Conservation (phyloP, 2,113 vertebrate species). For the Ia io region DNA sequence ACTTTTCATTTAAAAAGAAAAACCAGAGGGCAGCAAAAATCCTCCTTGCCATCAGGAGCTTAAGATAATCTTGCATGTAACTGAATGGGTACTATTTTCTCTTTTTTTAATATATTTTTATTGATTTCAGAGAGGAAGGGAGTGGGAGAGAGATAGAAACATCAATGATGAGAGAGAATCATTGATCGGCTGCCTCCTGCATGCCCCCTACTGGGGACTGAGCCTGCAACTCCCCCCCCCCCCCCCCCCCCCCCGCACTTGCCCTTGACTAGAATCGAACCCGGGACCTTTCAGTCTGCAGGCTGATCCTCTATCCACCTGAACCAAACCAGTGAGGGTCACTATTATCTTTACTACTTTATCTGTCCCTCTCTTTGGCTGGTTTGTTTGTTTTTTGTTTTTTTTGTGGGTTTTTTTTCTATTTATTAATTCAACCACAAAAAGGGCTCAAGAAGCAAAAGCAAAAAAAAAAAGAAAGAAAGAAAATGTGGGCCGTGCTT, state of each 20-base stretch:
- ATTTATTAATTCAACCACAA: neutral
- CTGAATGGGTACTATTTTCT: conserved; percentile 1
- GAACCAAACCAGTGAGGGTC: too few species aligned
- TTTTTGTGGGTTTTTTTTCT: neutral
- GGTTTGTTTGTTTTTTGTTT: neutral
- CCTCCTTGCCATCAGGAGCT: neutral
- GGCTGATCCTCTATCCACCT: too few species aligned
- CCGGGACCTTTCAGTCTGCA: too few species aligned
- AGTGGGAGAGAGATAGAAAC: too few species aligned
- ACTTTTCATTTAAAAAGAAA: neutral
- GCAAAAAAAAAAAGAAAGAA: neutral
- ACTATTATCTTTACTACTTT: neutral
- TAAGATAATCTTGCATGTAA: neutral
- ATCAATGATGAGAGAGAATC: too few species aligned
- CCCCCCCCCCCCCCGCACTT: too few species aligned
- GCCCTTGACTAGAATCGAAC: too few species aligned
- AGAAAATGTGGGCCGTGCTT: neutral
- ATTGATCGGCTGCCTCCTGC: too few species aligned
- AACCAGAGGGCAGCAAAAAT: neutral
- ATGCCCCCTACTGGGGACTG: too few species aligned
- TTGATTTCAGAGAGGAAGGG: too few species aligned
- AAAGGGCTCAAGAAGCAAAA: neutral
- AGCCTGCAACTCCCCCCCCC: too few species aligned
- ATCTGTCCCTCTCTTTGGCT: neutral
- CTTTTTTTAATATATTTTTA: too few species aligned